Conservation (phyloP, 53 echinoderm and acorn worm genomes). For the Echinarachnius parma region DNA sequence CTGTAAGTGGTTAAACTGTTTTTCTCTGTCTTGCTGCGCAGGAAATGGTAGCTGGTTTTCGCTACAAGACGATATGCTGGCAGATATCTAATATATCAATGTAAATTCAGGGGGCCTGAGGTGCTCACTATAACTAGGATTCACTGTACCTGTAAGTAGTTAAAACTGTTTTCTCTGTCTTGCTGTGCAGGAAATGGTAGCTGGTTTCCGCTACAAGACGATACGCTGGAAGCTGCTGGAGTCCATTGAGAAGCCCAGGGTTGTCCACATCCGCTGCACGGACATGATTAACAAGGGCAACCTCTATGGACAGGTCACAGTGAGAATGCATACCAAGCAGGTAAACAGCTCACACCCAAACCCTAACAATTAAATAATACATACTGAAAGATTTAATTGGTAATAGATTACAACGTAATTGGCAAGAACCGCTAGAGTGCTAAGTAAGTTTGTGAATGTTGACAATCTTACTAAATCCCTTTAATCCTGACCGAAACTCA, state of each 20-base stretch:
- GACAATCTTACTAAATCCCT: too few species aligned
- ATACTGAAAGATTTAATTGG: too few species aligned
- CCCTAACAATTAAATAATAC: too few species aligned
- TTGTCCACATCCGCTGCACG: slow-evolving; percentile 86
- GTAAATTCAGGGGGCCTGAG: too few species aligned
- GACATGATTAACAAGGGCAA: slow-evolving; percentile 93
- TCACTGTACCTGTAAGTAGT: too few species aligned
- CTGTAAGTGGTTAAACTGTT: background rate
- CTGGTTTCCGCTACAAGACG: slow-evolving; percentile 87
- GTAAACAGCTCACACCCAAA: too few species aligned
- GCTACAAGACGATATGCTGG: slow-evolving; percentile 91
- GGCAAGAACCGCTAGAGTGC: too few species aligned
- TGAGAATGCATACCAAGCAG: slow-evolving; percentile 89
- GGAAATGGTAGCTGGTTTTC: slow-evolving; percentile 90
- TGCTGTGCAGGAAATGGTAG: slow-evolving; percentile 70
- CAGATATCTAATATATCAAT: too few species aligned
- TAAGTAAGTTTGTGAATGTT: too few species aligned
- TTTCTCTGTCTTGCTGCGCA: slow-evolving; percentile 1
- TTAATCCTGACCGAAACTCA: too few species aligned
- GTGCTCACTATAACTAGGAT: too few species aligned
- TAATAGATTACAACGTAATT: too few species aligned
- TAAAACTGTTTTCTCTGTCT: background rate
- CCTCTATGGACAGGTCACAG: slow-evolving; percentile 89
- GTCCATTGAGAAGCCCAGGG: slow-evolving; percentile 89
- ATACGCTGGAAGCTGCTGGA: slow-evolving; percentile 88